These are phyloP conservation scores for Ophioninae sp. DNA, from an alignment of 2,888 invertebrate species.

Conservation along the genomic window DNA sequence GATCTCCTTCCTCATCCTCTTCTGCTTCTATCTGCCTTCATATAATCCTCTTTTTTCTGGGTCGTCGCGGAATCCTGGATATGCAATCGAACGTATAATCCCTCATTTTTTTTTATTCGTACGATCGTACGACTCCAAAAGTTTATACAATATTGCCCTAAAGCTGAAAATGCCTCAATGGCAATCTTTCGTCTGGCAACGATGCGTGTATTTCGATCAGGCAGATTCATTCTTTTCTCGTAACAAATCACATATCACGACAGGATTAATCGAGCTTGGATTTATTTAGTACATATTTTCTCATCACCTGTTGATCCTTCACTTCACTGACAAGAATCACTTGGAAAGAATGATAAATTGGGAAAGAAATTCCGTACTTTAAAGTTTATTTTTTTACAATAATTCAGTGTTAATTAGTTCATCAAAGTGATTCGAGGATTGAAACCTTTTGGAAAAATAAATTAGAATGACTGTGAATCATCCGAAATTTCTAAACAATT, in stretches of 20 bases:
- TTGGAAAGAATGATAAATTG: background rate
- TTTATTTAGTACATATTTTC: conserved; percentile 33
- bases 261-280: conserved; percentile 50
- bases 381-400: background rate
- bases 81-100: conserved; percentile 55
- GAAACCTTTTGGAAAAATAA: background rate
- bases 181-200: conserved; percentile 48
- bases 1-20: conserved; percentile 29
- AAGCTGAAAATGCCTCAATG: conserved; percentile 62
- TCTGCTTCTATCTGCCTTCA: conserved; percentile 11
- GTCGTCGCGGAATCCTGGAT: conserved; percentile 38
- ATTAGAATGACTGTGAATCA: background rate
- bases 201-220: conserved; percentile 44
- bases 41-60: conserved; percentile 33
- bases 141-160: conserved; percentile 31
- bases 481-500: background rate
- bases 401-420: background rate
- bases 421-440: background rate
- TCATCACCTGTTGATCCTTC: conserved; percentile 54
- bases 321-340: background rate
- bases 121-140: background rate
- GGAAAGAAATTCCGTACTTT: background rate
- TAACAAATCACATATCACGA: conserved; percentile 47
- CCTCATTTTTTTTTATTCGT: background rate
- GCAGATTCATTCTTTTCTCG: background rate